phyloP scores from a whole-genome alignment of 2,888 invertebrate species.

The Lasioglossum vierecki region DNA sequence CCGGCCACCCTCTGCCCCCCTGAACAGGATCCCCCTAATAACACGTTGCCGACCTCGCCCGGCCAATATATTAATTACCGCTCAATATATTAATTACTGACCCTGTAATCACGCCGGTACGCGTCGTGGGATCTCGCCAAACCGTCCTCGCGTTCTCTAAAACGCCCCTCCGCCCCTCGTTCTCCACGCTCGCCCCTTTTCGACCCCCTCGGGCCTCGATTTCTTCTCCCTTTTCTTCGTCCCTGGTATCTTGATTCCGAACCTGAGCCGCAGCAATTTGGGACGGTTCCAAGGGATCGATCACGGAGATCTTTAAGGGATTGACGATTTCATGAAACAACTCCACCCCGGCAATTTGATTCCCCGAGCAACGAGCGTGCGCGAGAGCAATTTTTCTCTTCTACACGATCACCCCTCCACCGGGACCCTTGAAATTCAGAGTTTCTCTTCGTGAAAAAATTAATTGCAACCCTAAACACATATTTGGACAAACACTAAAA shows the following conservation, averaged over 20 bases:
- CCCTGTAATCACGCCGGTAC: slow-evolving; percentile 78
- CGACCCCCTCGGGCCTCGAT: not conserved
- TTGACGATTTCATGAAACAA: slow-evolving; percentile 11
- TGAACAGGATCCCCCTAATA: slow-evolving; percentile 70
- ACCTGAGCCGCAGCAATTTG: slow-evolving; percentile 18
- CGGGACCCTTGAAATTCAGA: not conserved
- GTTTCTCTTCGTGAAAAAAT: not conserved
- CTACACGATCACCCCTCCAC: not conserved
- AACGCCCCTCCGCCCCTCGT: slow-evolving; percentile 19
- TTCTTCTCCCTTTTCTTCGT: slow-evolving; percentile 10
- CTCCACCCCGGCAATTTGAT: slow-evolving; percentile 4
- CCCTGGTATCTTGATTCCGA: slow-evolving; percentile 24
- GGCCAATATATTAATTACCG: slow-evolving; percentile 82
- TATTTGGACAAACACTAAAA: not conserved
- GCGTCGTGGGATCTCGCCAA: slow-evolving; percentile 73
- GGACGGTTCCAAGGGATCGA: slow-evolving; percentile 13
- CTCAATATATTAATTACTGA: slow-evolving; percentile 82
- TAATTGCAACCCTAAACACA: not conserved
- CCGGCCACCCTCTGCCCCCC: not conserved
- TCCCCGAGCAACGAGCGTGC: not conserved
- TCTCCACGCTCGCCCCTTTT: slow-evolving; percentile 1
- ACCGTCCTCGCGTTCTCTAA: slow-evolving; percentile 38
- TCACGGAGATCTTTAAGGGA: slow-evolving; percentile 50
- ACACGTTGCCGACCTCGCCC: slow-evolving; percentile 75
- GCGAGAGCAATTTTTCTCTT: not conserved